These are phyloP conservation scores for Melieria picta DNA, from an alignment of 2,888 invertebrate species.

Conservation along the genomic window DNA sequence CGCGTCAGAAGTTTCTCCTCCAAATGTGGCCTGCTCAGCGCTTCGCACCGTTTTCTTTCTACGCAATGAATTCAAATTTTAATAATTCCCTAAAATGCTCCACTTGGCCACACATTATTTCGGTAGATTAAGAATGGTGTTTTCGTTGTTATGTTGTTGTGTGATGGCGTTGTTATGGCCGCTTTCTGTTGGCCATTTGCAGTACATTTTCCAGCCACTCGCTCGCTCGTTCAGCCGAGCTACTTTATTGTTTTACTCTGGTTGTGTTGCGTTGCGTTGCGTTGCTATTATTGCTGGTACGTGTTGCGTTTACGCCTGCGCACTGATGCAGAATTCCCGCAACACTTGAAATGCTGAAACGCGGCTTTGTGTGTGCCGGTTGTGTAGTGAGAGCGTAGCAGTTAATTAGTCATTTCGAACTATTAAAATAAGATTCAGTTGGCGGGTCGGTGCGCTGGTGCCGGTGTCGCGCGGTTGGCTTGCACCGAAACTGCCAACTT, in stretches of 20 bases:
- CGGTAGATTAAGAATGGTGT: slow-evolving; percentile 1
- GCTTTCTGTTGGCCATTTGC: too few species aligned
- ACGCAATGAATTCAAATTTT: slow-evolving; percentile 5
- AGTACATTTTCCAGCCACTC: too few species aligned
- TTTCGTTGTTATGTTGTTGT: background rate
- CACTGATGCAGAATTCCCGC: slow-evolving; percentile 63
- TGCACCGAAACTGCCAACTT: background rate
- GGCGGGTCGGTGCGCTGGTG: background rate
- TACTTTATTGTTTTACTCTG: background rate
- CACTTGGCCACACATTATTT: background rate
- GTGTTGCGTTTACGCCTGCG: slow-evolving; percentile 60
- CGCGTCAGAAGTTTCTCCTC: too few species aligned
- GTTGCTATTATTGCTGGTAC: slow-evolving; percentile 47
- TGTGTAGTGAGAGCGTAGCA: slow-evolving; percentile 19
- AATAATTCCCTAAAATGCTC: background rate
- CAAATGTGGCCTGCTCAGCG: too few species aligned
- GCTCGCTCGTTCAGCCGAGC: background rate
- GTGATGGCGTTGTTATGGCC: background rate
- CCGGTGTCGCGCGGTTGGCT: background rate
- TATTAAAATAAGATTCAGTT: slow-evolving; percentile 36
- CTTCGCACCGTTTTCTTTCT: background rate
- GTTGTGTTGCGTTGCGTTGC: background rate
- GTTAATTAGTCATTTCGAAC: slow-evolving; percentile 43
- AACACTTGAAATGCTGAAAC: slow-evolving; percentile 48
- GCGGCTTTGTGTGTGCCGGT: slow-evolving; percentile 1